phyloP scores from a whole-genome alignment of 2,797 vertebrate species.

The Phoeniculus purpureus region DNA sequence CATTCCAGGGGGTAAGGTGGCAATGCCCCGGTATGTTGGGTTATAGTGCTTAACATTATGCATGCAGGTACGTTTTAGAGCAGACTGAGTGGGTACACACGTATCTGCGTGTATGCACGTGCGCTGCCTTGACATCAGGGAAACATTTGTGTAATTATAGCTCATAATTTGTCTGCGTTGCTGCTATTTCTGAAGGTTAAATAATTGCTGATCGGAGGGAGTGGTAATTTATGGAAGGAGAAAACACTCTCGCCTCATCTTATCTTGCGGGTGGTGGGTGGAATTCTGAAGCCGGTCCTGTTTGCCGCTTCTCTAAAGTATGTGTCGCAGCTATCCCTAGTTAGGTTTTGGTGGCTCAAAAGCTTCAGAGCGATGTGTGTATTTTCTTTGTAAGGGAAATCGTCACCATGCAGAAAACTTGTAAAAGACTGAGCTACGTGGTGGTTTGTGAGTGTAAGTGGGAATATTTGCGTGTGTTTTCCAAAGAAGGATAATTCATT shows the following conservation, averaged over 20 bases:
- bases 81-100: background rate
- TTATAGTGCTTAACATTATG: background rate
- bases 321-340: background rate
- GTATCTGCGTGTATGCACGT: background rate
- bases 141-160: conserved; percentile 10
- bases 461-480: background rate
- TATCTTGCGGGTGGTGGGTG: conserved; percentile 34
- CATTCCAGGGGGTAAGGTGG: background rate
- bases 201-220: conserved; percentile 48
- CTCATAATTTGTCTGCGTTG: conserved; percentile 17
- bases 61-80: background rate
- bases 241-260: background rate
- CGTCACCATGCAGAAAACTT: background rate
- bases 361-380: background rate
- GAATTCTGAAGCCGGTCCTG: conserved; percentile 52
- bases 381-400: conserved; percentile 27
- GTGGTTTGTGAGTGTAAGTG: background rate
- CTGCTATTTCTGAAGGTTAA: conserved; percentile 60
- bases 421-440: background rate
- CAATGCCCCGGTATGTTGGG: background rate
- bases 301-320: conserved; percentile 45
- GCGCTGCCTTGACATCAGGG: conserved; percentile 13
- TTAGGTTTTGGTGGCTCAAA: background rate
- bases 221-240: conserved; percentile 45
- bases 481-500: background rate